These are phyloP conservation scores for Agrotis exclamationis DNA, from an alignment of 2,888 invertebrate genomes.

Conservation along the genomic window DNA sequence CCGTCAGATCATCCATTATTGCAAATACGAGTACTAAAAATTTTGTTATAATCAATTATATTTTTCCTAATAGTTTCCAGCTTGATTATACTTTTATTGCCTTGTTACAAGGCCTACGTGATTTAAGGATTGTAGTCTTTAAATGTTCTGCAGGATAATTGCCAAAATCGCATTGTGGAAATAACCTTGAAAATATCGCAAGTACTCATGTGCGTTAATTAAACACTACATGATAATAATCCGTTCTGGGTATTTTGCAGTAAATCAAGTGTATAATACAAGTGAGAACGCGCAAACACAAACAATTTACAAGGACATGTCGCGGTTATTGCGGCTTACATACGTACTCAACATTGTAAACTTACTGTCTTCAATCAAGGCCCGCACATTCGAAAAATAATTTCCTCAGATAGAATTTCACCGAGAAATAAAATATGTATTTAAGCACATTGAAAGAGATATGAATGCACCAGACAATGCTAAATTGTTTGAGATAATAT, in stretches of 20 bases:
- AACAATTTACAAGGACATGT: conserved; percentile 62
- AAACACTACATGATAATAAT: conserved; percentile 50
- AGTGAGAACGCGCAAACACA: conserved; percentile 53
- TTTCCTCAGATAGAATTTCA: conserved; percentile 41
- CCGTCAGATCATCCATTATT: not conserved
- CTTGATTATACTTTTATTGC: too few relatives aligned
- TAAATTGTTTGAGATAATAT: conserved; percentile 41
- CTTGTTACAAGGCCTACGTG: not conserved
- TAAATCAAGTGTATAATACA: conserved; percentile 52
- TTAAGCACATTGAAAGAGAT: not conserved
- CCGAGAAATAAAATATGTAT: conserved; percentile 25
- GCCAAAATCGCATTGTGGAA: conserved; percentile 22
- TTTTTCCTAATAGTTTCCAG: not conserved
- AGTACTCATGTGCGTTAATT: conserved; percentile 41
- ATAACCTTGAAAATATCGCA: conserved; percentile 31
- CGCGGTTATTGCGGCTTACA: conserved; percentile 63
- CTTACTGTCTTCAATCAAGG: conserved; percentile 56
- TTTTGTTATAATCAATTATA: not conserved
- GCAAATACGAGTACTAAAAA: not conserved
- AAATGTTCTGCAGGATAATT: not conserved
- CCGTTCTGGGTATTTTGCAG: conserved; percentile 53
- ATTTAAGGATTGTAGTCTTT: not conserved
- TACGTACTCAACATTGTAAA: conserved; percentile 44
- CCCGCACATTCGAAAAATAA: conserved; percentile 42
- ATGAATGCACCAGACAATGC: conserved; percentile 25